phyloP scores from a whole-genome alignment of 1,140 invertebrate genomes.

The Trichonephila inaurata region DNA sequence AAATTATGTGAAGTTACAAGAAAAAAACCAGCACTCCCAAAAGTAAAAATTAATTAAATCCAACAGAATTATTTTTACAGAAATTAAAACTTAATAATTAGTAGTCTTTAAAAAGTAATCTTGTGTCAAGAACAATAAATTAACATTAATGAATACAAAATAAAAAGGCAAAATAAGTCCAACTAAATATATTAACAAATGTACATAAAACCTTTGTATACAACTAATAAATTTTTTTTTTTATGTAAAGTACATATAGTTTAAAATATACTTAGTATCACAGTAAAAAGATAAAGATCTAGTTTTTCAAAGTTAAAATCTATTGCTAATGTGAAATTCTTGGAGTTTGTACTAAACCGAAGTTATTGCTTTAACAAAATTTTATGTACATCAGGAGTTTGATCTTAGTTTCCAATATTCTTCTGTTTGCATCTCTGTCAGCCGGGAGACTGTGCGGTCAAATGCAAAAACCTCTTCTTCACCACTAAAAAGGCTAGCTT shows the following conservation, averaged over 20 bases:
- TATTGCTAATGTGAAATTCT: conserved; percentile 10
- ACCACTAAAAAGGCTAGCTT: conserved; percentile 95
- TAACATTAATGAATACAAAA: neutral
- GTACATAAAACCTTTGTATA: conserved; percentile 62
- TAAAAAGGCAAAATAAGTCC: neutral
- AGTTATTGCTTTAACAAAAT: neutral
- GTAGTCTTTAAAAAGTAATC: no score
- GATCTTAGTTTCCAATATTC: conserved; percentile 90
- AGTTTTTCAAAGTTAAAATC: conserved; percentile 27
- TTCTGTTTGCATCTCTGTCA: conserved; percentile 96
- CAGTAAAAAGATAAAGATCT: conserved; percentile 55
- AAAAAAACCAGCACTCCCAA: no score
- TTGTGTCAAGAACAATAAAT: no score
- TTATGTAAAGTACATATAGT: neutral
- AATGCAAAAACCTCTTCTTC: conserved; percentile 99
- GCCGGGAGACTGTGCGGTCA: conserved; percentile 93
- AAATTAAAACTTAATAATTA: no score
- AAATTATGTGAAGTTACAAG: no score
- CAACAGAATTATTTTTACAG: no score
- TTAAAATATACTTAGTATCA: conserved; percentile 9
- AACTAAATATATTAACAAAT: conserved; percentile 62
- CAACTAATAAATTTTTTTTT: conserved; percentile 5
- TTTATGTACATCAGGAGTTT: conserved; percentile 29
- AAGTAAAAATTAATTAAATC: no score
- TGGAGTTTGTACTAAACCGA: neutral